Evolutionary conservation across 30 jellyfish, hydroid and myxozoan species (phyloP), one percentile per base, ranked within the genome.

Genomic region (Chironex yamaguchii): DNA sequence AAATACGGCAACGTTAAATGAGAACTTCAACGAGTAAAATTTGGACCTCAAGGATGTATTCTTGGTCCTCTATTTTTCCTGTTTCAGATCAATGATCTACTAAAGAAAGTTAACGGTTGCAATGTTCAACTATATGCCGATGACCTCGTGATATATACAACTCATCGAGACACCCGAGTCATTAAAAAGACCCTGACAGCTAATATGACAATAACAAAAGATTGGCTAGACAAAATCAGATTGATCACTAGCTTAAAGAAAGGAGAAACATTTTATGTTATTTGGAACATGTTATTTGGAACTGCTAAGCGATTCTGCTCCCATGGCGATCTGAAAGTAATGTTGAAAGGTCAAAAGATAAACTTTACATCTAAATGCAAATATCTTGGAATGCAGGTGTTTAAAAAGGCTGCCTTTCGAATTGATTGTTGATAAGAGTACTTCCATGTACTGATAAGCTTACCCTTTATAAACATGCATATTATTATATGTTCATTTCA

Each of bases 31-130:
- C 80, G 1, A 34, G 71, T 54, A 29, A 79, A 79, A 79, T 79
- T 31, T 74, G 96, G 91, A 36, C 96, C 96, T 74, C 91, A 72
- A 82, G 96, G 91, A 62, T 85, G 90, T 49, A 85, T 85, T 49
- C 90, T 85, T 25, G 91, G 96, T 35, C 91, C 90, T 42, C 85
- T 85, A 32, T 67, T 85, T 67, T 85, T 74, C 62, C 13, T 74
- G 32, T 49, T 72, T 72, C 96, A 67, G 66, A 85, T 73, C 25
- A 85, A 85, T 36, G 96, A 85, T 69, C 79, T 73, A 0, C 72
- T 24, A 52, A 67, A 24, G 82, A 54, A 0, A 26, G 66, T 74
- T 20, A 29, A 71, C 49, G 71, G 85, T 63, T 85, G 91, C 51
- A 63, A 25, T 53, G 86, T 85, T 28, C 76, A 67, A 49, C 31